Conservation (phyloP, 2,888 invertebrate genomes). For the Drosophila nr. perissopoda region DNA sequence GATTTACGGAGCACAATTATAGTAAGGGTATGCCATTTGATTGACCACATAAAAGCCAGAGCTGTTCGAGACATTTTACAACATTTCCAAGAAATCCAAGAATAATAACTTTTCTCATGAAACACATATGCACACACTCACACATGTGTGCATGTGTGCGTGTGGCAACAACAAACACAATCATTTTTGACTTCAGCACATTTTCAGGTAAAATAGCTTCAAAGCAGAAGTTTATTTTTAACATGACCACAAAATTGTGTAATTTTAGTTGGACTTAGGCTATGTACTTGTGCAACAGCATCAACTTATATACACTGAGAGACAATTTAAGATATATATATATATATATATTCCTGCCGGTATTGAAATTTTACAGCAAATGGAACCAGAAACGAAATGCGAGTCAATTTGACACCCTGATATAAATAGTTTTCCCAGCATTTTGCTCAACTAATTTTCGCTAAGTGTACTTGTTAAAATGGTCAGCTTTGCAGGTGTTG, state of each 20-base stretch:
- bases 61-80: slow-evolving; percentile 1
- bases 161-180: background rate
- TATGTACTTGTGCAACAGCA: slow-evolving; percentile 22
- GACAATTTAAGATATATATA: background rate
- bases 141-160: slow-evolving; percentile 1
- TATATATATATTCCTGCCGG: too few relatives aligned
- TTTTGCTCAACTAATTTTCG: background rate
- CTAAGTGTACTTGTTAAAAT: background rate
- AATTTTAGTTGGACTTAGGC: slow-evolving; percentile 51
- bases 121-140: background rate
- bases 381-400: background rate
- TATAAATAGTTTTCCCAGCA: background rate
- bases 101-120: slow-evolving; percentile 40
- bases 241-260: slow-evolving; percentile 52
- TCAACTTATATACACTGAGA: slow-evolving; percentile 1
- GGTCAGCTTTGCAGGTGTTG: background rate
- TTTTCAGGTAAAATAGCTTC: slow-evolving; percentile 20
- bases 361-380: too few relatives aligned
- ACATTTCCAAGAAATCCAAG: slow-evolving; percentile 6
- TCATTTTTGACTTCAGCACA: slow-evolving; percentile 48
- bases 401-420: background rate
- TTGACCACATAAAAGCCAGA: background rate
- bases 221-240: slow-evolving; percentile 26
- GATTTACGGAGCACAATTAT: slow-evolving; percentile 2
- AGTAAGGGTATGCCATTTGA: background rate